A percentile compares a stretch with the other conserved stretches of the same genome.
These are phyloP conservation scores for Luffia ferchaultella DNA, from an alignment of 2,888 invertebrate genomes.

Conservation along the genomic window DNA sequence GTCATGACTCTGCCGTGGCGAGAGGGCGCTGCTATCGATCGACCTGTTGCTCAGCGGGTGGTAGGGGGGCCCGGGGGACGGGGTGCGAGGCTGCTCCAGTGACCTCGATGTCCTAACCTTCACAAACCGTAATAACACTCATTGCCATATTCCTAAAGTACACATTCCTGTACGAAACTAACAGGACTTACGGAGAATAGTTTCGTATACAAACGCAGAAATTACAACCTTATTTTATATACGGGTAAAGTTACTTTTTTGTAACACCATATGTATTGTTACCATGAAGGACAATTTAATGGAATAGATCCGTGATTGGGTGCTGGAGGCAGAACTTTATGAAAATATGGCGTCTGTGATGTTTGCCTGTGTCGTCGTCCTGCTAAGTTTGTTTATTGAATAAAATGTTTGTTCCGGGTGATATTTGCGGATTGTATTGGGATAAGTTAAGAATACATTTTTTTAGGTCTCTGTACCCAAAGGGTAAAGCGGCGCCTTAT, in stretches of 20 bases:
- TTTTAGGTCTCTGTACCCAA: too few species aligned
- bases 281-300: neutral
- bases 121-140: neutral
- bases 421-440: neutral
- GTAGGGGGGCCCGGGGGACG: conserved; percentile 13
- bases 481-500: too few species aligned
- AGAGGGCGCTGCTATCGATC: conserved; percentile 41
- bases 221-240: neutral
- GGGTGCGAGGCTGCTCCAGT: conserved; percentile 26
- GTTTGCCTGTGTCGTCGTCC: neutral
- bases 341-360: neutral
- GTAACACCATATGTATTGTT: neutral
- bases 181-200: neutral
- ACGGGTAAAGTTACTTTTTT: neutral
- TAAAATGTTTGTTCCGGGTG: neutral
- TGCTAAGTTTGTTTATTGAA: neutral
- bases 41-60: conserved; percentile 34
- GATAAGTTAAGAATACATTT: too few species aligned
- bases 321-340: neutral
- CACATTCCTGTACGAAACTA: neutral
- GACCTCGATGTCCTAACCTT: conserved; percentile 25
- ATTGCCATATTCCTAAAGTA: neutral
- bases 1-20: conserved; percentile 14
- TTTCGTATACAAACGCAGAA: neutral
- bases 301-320: neutral